Evolutionary conservation across 1,140 invertebrate genomes (phyloP).

Genomic region (Eueides isabella): DNA sequence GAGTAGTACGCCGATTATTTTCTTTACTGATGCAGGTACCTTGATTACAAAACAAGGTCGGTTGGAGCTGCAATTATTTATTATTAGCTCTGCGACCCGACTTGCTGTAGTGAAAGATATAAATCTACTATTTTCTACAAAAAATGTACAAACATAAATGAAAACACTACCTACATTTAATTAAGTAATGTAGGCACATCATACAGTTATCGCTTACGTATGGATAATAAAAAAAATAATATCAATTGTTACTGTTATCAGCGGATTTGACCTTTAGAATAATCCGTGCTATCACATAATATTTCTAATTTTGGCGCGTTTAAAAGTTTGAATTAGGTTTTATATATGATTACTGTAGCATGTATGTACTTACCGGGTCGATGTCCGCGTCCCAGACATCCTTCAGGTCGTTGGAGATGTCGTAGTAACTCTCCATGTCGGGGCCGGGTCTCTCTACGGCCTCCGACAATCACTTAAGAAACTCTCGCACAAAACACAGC

Average conservation of each 20-base stretch:
- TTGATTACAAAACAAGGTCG: conserved; percentile 54
- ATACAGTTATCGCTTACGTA: neutral
- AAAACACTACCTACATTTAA: neutral
- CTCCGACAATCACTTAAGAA: conserved; percentile 62
- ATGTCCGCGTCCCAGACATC: conserved; percentile 90
- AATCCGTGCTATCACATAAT: conserved; percentile 5
- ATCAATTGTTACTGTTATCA: conserved; percentile 23
- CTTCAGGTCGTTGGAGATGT: conserved; percentile 87
- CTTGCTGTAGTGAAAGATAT: neutral
- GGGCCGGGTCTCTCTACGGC: conserved; percentile 64
- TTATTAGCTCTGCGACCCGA: conserved; percentile 39
- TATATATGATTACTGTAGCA: neutral
- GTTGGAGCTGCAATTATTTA: conserved; percentile 40
- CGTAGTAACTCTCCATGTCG: conserved; percentile 87
- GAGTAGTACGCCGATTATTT: conserved; percentile 45
- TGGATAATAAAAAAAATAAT: conserved; percentile 8
- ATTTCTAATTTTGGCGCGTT: conserved; percentile 27
- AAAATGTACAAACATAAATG: neutral
- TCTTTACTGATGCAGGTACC: conserved; percentile 48
- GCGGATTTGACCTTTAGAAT: conserved; percentile 33
- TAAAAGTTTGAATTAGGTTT: neutral
- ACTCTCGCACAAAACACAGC: conserved; percentile 64
- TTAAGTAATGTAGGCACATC: neutral
- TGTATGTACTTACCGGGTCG: conserved; percentile 86
- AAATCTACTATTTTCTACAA: neutral